These are phyloP conservation scores for Sipha flava DNA, from an alignment of 1,140 invertebrate genomes.

Conservation along the genomic window DNA sequence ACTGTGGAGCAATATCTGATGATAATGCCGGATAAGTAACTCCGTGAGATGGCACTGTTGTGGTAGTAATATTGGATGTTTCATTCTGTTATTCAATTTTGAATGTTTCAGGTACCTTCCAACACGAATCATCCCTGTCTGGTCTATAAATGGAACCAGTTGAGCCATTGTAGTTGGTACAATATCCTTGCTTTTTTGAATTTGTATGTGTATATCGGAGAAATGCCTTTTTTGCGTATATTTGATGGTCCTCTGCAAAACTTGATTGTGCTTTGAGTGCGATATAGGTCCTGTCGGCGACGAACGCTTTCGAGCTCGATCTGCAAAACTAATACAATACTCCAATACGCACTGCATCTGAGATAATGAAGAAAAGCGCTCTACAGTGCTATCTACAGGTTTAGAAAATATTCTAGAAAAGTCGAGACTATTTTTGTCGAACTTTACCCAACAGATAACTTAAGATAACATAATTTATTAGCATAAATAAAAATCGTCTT, in stretches of 20 bases:
- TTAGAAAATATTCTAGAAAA: too few relatives aligned
- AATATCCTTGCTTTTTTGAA: neutral
- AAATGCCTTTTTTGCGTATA: neutral
- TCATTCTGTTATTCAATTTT: neutral
- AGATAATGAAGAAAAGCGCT: neutral
- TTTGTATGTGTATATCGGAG: neutral
- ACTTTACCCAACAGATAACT: too few relatives aligned
- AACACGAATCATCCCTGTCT: conserved; percentile 32
- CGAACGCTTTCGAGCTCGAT: neutral
- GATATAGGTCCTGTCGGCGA: neutral
- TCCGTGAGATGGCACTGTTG: conserved; percentile 39
- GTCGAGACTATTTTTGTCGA: too few relatives aligned
- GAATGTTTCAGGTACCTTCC: conserved; percentile 29
- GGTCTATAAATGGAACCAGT: conserved; percentile 34
- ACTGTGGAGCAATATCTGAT: conserved; percentile 39
- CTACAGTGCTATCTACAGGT: too few relatives aligned
- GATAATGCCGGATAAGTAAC: conserved; percentile 40
- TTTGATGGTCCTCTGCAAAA: neutral
- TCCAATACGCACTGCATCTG: neutral
- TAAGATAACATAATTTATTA: too few relatives aligned
- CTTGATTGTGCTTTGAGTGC: neutral
- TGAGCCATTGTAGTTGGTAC: neutral
- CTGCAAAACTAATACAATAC: neutral
- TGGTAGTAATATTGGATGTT: conserved; percentile 36
- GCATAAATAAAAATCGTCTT: too few relatives aligned